Conservation (phyloP, 1,140 invertebrate species). For the Heliconius nattereri region DNA sequence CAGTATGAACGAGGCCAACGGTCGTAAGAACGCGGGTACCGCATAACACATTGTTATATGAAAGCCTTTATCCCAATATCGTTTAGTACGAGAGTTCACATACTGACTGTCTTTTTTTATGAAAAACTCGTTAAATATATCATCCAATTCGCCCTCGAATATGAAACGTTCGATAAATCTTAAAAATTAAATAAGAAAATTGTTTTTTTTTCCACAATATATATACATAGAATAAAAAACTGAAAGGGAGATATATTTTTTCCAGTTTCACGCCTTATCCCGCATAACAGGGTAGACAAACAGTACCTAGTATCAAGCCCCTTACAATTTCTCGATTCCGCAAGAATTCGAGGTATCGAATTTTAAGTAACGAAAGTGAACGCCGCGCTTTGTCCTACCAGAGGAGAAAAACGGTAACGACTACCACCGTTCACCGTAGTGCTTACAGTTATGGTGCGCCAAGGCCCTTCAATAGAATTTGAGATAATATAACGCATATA, state of each 20-base stretch:
- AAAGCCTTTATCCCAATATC: constrained; percentile 84
- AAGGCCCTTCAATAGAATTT: too few species aligned
- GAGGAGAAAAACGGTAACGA: too few species aligned
- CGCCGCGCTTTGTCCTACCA: too few species aligned
- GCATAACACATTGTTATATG: constrained; percentile 77
- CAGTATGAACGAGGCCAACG: constrained; percentile 81
- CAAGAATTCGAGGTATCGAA: too few species aligned
- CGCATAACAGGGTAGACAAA: neutral
- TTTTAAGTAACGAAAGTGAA: too few species aligned
- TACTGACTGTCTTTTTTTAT: constrained; percentile 81
- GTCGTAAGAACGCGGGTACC: constrained; percentile 82
- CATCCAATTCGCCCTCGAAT: constrained; percentile 83
- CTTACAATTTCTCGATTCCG: too few species aligned
- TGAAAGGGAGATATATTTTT: neutral
- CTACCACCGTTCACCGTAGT: too few species aligned
- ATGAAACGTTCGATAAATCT: constrained; percentile 85
- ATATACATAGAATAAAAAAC: neutral
- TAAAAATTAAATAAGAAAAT: constrained; percentile 34
- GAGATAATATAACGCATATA: too few species aligned
- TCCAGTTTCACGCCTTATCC: neutral
- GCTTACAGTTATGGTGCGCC: too few species aligned
- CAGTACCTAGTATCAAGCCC: neutral
- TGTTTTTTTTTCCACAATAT: neutral
- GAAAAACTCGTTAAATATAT: constrained; percentile 84
- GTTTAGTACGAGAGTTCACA: constrained; percentile 79